Conservation (phyloP, 2,888 invertebrate genomes). For the Scaptodrosophila latifasciaeformis region DNA sequence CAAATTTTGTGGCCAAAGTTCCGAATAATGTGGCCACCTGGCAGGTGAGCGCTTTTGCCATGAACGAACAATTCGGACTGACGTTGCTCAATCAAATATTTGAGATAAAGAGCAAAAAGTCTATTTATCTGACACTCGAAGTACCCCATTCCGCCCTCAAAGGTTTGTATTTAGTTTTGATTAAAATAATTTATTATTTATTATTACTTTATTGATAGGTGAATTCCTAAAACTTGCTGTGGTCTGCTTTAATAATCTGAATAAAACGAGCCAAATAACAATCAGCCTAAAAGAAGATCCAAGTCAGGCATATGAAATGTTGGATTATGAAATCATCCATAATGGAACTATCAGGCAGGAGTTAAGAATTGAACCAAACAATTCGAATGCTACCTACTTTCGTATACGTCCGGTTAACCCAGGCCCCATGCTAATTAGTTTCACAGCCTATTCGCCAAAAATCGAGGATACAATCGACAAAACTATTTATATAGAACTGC, state of each 20-base stretch:
- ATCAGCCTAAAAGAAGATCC: neutral
- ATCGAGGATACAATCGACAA: too few relatives aligned
- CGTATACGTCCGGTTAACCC: slow-evolving; percentile 2
- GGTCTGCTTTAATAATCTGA: slow-evolving; percentile 12
- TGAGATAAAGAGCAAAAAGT: slow-evolving; percentile 8
- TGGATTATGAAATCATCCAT: too few relatives aligned
- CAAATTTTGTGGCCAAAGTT: slow-evolving; percentile 1
- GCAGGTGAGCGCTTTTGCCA: slow-evolving; percentile 28
- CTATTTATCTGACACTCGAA: neutral
- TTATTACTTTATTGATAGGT: slow-evolving; percentile 10
- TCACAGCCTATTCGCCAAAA: too few relatives aligned
- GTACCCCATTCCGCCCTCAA: slow-evolving; percentile 18
- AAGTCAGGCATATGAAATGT: neutral
- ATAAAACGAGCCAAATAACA: neutral
- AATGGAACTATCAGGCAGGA: neutral
- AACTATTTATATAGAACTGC: too few relatives aligned
- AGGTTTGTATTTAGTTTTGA: slow-evolving; percentile 20
- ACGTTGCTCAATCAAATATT: slow-evolving; percentile 4
- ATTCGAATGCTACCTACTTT: neutral
- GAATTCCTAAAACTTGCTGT: slow-evolving; percentile 21
- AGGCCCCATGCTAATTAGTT: slow-evolving; percentile 5
- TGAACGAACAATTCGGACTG: slow-evolving; percentile 18
- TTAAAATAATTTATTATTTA: neutral
- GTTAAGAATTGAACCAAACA: neutral
- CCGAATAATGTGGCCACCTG: slow-evolving; percentile 18